Evolutionary conservation across 1,140 invertebrate genomes (phyloP).

Genomic region (Drosophila bifasciata): DNA sequence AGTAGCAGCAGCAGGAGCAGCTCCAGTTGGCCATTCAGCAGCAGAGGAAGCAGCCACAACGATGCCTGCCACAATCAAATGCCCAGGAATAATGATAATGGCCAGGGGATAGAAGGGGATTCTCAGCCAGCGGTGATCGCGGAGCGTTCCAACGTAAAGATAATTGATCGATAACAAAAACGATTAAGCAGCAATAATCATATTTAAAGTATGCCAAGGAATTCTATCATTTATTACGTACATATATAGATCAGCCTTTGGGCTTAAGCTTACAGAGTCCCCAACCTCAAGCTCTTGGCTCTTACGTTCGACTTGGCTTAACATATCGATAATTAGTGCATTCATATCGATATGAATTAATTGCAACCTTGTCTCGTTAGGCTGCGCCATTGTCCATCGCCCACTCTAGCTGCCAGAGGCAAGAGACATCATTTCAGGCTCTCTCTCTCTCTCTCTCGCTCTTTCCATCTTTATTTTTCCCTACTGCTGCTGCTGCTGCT

Average conservation of each 20-base stretch:
- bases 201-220: no score
- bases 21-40: conserved; percentile 1
- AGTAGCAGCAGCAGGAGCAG: no score
- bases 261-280: no score
- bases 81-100: conserved; percentile 70
- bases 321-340: conserved; percentile 7
- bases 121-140: no score
- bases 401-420: conserved; percentile 4
- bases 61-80: conserved; percentile 55
- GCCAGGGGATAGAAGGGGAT: neutral
- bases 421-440: conserved; percentile 6
- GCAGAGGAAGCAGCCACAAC: conserved; percentile 26
- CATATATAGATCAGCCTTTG: no score
- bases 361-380: conserved; percentile 25
- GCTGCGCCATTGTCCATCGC: conserved; percentile 24
- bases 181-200: no score
- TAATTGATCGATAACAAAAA: neutral
- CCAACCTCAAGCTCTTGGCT: no score
- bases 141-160: neutral
- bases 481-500: no score
- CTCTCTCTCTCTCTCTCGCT: neutral
- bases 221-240: no score
- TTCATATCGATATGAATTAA: conserved; percentile 28
- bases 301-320: no score
- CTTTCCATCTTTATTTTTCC: neutral